A percentile compares a stretch with the other conserved stretches of the same genome.
These are phyloP conservation scores for Orientallactaga sibirica DNA, from an alignment of 2,797 vertebrate species.

Conservation along the genomic window DNA sequence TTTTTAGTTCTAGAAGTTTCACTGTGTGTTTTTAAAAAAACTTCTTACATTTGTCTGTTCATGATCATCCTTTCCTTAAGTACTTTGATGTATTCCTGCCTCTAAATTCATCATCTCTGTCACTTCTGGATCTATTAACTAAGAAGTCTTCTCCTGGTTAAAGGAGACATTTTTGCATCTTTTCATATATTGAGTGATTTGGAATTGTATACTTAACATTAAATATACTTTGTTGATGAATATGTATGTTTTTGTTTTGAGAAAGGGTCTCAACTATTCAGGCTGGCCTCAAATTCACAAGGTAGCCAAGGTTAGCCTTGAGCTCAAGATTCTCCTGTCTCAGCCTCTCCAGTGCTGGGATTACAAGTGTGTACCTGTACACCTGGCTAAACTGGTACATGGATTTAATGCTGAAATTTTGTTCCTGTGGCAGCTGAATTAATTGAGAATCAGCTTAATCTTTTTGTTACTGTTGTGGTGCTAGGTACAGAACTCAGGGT, in stretches of 20 bases:
- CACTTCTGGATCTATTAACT: background rate
- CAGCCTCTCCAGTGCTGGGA: too few relatives aligned
- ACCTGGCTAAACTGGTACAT: too few relatives aligned
- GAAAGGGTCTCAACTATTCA: background rate
- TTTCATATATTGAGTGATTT: background rate
- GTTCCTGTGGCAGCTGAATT: background rate
- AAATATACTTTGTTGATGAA: background rate
- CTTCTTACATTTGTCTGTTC: background rate
- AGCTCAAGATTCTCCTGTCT: too few relatives aligned
- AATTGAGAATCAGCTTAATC: background rate
- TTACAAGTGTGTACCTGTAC: too few relatives aligned
- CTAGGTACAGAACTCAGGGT: background rate
- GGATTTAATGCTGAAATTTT: background rate
- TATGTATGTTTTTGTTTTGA: background rate
- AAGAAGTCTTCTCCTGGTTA: background rate
- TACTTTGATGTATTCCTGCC: background rate
- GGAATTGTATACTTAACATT: background rate
- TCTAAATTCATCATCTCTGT: constrained; percentile 28
- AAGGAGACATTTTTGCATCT: background rate
- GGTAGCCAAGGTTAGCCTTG: background rate
- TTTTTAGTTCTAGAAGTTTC: constrained; percentile 47
- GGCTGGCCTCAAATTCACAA: background rate
- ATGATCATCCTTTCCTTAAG: constrained; percentile 9
- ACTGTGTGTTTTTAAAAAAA: background rate
- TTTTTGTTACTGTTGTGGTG: background rate